Conservation (phyloP, 2,888 invertebrate genomes). For the Agrochola lychnidis region DNA sequence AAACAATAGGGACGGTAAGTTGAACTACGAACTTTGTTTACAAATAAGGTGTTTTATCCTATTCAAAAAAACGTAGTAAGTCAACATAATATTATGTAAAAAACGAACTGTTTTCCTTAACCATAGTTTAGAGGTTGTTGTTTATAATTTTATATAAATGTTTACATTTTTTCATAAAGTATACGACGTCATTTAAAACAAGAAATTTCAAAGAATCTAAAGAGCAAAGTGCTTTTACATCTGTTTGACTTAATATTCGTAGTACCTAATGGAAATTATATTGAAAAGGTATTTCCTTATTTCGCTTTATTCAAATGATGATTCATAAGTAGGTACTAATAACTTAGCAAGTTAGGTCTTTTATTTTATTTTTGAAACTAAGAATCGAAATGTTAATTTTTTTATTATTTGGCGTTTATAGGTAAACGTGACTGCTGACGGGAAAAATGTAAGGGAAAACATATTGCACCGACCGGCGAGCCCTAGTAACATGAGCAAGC, state of each 20-base stretch:
- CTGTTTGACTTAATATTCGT: conserved; percentile 12
- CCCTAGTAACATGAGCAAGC: not conserved
- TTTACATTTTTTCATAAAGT: conserved; percentile 7
- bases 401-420: not conserved
- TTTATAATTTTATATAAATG: not conserved
- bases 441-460: not conserved
- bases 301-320: conserved; percentile 17
- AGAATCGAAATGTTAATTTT: not conserved
- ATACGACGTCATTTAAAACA: conserved; percentile 6
- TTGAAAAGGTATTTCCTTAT: conserved; percentile 17
- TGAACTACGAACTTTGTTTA: conserved; percentile 19
- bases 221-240: not conserved
- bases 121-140: not conserved
- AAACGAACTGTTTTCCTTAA: conserved; percentile 20
- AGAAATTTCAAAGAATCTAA: conserved; percentile 15
- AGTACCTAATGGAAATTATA: conserved; percentile 4
- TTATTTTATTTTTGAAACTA: not conserved
- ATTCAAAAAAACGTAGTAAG: not conserved
- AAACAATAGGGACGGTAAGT: not conserved
- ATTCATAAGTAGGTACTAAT: conserved; percentile 2
- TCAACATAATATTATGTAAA: conserved; percentile 9
- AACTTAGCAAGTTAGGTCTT: conserved; percentile 4
- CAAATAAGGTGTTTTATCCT: conserved; percentile 21
- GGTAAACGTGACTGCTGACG: not conserved
- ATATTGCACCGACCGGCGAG: not conserved